Base-by-base conservation (phyloP, 1,140 invertebrate species). In the Drosophila malerkotliana region DNA sequence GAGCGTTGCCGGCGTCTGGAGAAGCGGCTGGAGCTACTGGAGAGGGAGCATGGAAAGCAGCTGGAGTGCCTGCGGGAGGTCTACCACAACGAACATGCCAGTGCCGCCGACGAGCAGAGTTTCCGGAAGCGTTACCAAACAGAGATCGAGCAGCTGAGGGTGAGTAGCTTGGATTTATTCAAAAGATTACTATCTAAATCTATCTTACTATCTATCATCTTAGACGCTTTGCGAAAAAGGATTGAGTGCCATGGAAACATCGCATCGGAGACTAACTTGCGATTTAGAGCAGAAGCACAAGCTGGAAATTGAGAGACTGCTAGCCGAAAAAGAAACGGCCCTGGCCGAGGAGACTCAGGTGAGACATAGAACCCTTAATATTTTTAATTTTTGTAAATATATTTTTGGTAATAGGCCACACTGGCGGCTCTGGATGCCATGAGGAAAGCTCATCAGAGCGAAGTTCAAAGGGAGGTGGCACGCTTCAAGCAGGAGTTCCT, bases 371-470 rank as follows among this genome's bases (percentile, higher is more conserved):
- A 18, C 1, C 18, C 18, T 18, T 18, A 18, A 0, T 8, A 28
- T 18, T 14, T 10, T 10, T 5, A 14, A 6, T 32, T 15, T 0
- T 21, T 21, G 0, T 63, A 24, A 32, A 7, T 54, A 21, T 55
- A 37, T 8, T 56, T 44, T 8, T 5, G 39, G 21, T 62, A 45
- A 47, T n/a, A 92, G 91, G 95, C 95, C 4, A 96, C 95, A 26
- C 85, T 96, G 54, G 94, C 95, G 69, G 97, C 97, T 12, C 92
- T 98, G 56, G 97, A 98, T 92, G 97, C 97, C 3, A 98, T 98
- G 95, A 94, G 97, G 41, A 98, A 98, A 92, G 97, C 97, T 1
- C 97, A 98, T 91, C 96, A 98, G 92, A 96, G 95, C 71, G 97
- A 98, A 91, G 96, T 98, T 21, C 95, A 97, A 79, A 94, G 95